Base-by-base conservation (phyloP, 2,113 vertebrate species). In the Telmatochromis brichardi region DNA sequence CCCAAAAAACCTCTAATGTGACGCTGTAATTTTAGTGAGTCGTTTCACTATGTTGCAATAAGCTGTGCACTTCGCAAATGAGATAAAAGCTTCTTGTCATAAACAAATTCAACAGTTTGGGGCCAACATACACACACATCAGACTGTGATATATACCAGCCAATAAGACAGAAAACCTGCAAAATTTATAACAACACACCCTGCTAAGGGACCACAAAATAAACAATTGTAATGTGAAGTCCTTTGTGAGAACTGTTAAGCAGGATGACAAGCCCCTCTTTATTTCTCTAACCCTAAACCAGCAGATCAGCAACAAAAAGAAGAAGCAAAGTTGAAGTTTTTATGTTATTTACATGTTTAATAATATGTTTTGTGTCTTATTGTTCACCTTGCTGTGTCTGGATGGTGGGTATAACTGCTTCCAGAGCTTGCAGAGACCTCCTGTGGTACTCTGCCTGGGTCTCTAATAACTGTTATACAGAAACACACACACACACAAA, bases 361-460 rank as follows among this genome's bases (percentile, higher is more conserved):
- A 79, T 55, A 78, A 84, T 8, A 6, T 31, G 26, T 33, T 57
- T 5, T n/a, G 45, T 17, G 23, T 73, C 17, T 68, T 40, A 55
- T 60, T 47, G 14, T 7, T 90, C 97, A 99, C 99, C 99, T 98
- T 99, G 98, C 93, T 99, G 98, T 91, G 95, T 96, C 94, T 97
- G 97, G 93, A 99, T 98, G 92, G 96, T 96, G 4, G 99, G 98
- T 88, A 99, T 97, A 95, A 97, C 96, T 89, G 96, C 96, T 96
- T 99, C 98, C 96, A 99, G 97, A 95, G 97, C 97, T 92, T 97
- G 96, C 97, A 99, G 96, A 93, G 98, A 97, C 97, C 95, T 98
- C 97, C 97, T 98, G 97, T 99, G 99, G 97, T 99, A 99, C 92
- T 99, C 98, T 90, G 98, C 98, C 97, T 99, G 99, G 91, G 98